Evolutionary conservation across 2,797 vertebrate genomes (phyloP).

Genomic region (Poliocrania exsul): DNA sequence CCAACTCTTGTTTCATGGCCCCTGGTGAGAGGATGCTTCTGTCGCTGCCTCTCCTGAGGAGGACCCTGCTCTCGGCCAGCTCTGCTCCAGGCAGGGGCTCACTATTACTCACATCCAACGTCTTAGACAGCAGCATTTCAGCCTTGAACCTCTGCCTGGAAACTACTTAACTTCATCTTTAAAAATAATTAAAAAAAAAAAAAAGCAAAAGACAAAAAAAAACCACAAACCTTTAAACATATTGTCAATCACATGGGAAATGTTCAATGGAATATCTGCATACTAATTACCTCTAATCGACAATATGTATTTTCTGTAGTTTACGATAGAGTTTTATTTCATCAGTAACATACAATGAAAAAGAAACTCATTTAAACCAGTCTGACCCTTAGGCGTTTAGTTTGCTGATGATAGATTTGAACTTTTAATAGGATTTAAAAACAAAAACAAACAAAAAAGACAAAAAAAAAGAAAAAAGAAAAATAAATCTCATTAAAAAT

Average conservation of each 20-base stretch:
- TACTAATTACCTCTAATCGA: constrained; percentile 83
- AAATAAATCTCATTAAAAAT: constrained; percentile 60
- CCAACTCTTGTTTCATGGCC: constrained; percentile 53
- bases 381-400: constrained; percentile 76
- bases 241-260: constrained; percentile 67
- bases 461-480: neutral
- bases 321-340: constrained; percentile 76
- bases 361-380: constrained; percentile 68
- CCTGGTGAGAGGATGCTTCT: constrained; percentile 62
- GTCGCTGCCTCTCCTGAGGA: constrained; percentile 53
- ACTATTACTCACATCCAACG: constrained; percentile 40
- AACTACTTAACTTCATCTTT: constrained; percentile 62
- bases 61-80: constrained; percentile 41
- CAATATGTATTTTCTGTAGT: constrained; percentile 78
- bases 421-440: constrained; percentile 69
- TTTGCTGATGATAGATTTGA: constrained; percentile 74
- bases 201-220: neutral
- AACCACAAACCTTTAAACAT: constrained; percentile 9
- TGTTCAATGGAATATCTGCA: constrained; percentile 72
- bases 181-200: constrained; percentile 9
- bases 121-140: constrained; percentile 70
- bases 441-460: neutral
- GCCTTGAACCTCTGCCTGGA: constrained; percentile 71
- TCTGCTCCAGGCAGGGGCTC: constrained; percentile 44
- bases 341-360: constrained; percentile 71